Percentiles rank a stretch among this genome's conserved stretches.
phyloP scores from a whole-genome alignment of 2,888 invertebrate species.

The Latrodectus elegans region DNA sequence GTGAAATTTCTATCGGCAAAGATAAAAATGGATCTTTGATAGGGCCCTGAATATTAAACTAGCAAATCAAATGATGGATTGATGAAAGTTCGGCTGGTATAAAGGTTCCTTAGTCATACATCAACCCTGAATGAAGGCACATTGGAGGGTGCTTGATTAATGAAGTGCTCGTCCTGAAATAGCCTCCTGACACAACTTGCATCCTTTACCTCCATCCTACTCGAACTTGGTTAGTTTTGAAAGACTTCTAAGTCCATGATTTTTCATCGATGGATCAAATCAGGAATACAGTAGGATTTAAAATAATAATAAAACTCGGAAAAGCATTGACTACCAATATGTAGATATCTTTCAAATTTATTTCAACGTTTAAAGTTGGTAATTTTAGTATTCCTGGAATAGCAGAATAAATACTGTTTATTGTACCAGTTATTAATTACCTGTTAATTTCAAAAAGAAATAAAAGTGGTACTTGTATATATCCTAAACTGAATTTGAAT shows the following conservation, averaged over 20 bases:
- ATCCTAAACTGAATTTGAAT: too few relatives aligned
- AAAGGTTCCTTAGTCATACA: not conserved
- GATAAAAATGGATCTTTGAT: not conserved
- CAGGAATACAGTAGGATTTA: too few relatives aligned
- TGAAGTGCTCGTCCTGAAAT: not conserved
- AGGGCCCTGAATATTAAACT: not conserved
- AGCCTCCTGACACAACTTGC: not conserved
- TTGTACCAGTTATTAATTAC: too few relatives aligned
- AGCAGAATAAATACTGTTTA: too few relatives aligned
- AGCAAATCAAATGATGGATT: not conserved
- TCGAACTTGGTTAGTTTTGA: not conserved
- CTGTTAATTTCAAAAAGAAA: too few relatives aligned
- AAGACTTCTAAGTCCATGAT: not conserved
- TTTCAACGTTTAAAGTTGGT: too few relatives aligned
- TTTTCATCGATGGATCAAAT: too few relatives aligned
- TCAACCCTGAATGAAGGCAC: not conserved
- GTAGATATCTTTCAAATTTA: too few relatives aligned
- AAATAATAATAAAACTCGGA: too few relatives aligned
- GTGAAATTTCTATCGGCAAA: not conserved
- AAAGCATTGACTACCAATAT: too few relatives aligned
- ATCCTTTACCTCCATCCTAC: not conserved
- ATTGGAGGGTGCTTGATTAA: not conserved
- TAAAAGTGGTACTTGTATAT: too few relatives aligned
- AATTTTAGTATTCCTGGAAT: too few relatives aligned
- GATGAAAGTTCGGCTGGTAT: not conserved